phyloP scores from a whole-genome alignment of 2,113 vertebrate genomes.

The Chaetops frenatus region DNA sequence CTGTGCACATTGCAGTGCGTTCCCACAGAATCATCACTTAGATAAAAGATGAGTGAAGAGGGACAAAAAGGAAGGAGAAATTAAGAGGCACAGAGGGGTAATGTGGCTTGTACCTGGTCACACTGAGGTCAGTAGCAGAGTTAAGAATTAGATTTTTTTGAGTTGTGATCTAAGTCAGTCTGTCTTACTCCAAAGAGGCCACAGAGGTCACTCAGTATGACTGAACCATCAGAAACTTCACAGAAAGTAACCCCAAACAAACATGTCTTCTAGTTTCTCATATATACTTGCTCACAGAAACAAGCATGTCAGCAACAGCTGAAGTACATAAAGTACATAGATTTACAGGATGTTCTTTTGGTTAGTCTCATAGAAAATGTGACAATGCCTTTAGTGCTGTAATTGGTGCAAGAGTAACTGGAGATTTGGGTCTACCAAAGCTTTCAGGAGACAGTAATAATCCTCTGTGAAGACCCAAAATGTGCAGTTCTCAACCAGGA shows the following conservation, averaged over 20 bases:
- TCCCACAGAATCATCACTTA: neutral
- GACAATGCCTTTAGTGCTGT: neutral
- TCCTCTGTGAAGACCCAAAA: neutral
- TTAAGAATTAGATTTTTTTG: neutral
- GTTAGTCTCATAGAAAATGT: neutral
- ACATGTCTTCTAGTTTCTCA: neutral
- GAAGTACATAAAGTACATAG: neutral
- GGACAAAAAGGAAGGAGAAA: neutral
- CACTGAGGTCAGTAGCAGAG: neutral
- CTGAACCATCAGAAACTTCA: neutral
- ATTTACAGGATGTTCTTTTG: neutral
- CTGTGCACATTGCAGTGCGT: neutral
- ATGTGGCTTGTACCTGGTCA: neutral
- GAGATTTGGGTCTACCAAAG: neutral
- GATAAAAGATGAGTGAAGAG: conserved; percentile 6
- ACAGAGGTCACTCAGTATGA: neutral
- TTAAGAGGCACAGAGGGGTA: neutral
- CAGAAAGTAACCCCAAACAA: neutral
- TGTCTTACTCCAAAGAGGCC: neutral
- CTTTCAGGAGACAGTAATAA: neutral
- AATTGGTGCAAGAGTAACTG: neutral
- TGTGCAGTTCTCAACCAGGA: neutral
- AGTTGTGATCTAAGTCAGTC: neutral
- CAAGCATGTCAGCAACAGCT: neutral
- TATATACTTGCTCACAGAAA: neutral